A percentile compares a stretch with the other conserved stretches of the same genome.
These are phyloP conservation scores for Heliothis peltigera DNA, from an alignment of 2,888 invertebrate genomes.

Conservation along the genomic window DNA sequence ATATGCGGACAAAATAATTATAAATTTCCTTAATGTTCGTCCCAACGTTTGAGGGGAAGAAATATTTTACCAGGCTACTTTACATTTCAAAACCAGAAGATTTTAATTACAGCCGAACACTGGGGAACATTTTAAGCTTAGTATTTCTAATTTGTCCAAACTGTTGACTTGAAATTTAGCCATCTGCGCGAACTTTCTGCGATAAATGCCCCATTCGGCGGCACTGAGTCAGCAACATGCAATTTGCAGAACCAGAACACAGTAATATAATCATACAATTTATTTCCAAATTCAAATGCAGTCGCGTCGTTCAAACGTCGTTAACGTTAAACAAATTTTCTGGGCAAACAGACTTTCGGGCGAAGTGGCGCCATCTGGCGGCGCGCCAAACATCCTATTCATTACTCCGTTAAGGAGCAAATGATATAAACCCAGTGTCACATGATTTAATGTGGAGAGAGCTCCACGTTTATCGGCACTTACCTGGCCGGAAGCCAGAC, in stretches of 20 bases:
- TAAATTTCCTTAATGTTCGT: conserved; percentile 53
- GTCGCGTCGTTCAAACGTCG: conserved; percentile 59
- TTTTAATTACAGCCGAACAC: conserved; percentile 55
- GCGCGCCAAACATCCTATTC: conserved; percentile 57
- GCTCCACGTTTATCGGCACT: conserved; percentile 57
- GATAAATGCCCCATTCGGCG: conserved; percentile 25
- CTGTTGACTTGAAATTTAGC: conserved; percentile 29
- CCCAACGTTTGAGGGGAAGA: conserved; percentile 43
- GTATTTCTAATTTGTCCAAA: conserved; percentile 49
- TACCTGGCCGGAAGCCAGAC: conserved; percentile 59
- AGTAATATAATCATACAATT: conserved; percentile 55
- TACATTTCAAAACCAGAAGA: conserved; percentile 61
- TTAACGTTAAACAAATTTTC: conserved; percentile 58
- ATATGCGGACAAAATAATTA: conserved; percentile 57
- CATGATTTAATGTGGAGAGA: conserved; percentile 59
- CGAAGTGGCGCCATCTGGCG: conserved; percentile 58
- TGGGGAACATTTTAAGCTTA: conserved; percentile 35
- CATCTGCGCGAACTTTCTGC: conserved; percentile 33
- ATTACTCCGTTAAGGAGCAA: conserved; percentile 54
- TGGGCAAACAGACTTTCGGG: conserved; percentile 39
- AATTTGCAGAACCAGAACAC: conserved; percentile 33
- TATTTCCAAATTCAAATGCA: conserved; percentile 59
- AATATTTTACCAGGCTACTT: conserved; percentile 57
- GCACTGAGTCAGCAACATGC: conserved; percentile 39
- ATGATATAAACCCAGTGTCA: conserved; percentile 57